Conservation (phyloP, 2,113 vertebrate species). For the Xiphophorus maculatus region DNA sequence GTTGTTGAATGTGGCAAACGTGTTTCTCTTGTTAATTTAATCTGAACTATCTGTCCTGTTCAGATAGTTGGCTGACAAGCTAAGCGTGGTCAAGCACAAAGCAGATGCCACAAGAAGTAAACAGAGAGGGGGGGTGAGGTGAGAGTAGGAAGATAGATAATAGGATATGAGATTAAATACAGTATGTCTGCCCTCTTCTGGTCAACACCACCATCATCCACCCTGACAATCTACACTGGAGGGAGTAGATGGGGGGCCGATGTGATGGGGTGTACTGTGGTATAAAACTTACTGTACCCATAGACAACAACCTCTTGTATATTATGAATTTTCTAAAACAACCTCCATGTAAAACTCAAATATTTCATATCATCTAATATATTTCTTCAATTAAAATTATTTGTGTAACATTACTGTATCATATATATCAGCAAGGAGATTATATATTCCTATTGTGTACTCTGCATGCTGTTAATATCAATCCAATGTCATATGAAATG, state of each 20-base stretch:
- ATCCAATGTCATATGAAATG: constrained; percentile 74
- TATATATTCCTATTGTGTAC: constrained; percentile 63
- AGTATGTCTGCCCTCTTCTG: constrained; percentile 90
- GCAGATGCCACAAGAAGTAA: constrained; percentile 9
- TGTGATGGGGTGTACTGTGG: background rate
- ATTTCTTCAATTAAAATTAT: constrained; percentile 54
- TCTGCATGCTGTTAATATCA: constrained; percentile 73
- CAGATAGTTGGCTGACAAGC: constrained; percentile 3
- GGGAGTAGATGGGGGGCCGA: background rate
- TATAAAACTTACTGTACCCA: background rate
- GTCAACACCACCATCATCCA: constrained; percentile 71
- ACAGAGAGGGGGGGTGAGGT: background rate
- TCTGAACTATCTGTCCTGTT: background rate
- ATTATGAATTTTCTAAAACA: constrained; percentile 6
- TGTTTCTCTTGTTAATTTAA: background rate
- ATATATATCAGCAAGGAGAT: constrained; percentile 48
- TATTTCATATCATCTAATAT: constrained; percentile 16
- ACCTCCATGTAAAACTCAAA: constrained; percentile 12
- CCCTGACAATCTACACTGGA: constrained; percentile 28
- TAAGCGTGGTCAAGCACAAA: constrained; percentile 4
- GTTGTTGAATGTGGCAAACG: background rate
- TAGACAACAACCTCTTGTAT: background rate
- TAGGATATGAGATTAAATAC: constrained; percentile 77
- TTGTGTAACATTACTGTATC: constrained; percentile 49
- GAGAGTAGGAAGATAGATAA: constrained; percentile 42